Evolutionary conservation across 2,797 vertebrate species (phyloP).

Genomic region (Liparis tanakae): DNA sequence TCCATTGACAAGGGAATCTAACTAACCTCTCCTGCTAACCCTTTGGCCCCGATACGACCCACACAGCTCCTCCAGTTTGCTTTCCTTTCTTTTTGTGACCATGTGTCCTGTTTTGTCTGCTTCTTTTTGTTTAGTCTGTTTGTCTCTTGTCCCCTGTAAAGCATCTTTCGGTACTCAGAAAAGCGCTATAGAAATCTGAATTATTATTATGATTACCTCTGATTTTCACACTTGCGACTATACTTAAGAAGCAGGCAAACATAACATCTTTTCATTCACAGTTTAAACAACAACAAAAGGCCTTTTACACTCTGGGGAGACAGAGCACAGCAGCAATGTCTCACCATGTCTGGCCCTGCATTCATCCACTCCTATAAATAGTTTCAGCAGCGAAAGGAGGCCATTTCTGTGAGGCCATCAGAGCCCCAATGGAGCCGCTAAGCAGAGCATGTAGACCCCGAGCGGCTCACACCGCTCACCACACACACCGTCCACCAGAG

Average conservation of each 20-base stretch:
- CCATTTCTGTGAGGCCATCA: constrained; percentile 70
- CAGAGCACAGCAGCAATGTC: constrained; percentile 55
- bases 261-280: constrained; percentile 11
- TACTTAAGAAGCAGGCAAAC: neutral
- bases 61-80: no score
- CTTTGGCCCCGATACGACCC: no score
- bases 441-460: constrained; percentile 64
- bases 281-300: neutral
- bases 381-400: constrained; percentile 73
- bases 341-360: constrained; percentile 62
- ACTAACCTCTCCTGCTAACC: neutral
- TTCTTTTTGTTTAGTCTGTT: no score
- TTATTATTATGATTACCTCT: neutral
- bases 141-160: no score
- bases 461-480: constrained; percentile 50
- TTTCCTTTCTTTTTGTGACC: no score
- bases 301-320: neutral
- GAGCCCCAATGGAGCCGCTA: constrained; percentile 67
- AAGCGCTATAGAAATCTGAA: no score
- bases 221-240: neutral
- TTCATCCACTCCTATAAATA: constrained; percentile 81
- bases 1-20: constrained; percentile 3
- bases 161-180: no score
- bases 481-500: constrained; percentile 55
- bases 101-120: no score